These are phyloP conservation scores for Volucella bombylans DNA, from an alignment of 2,888 invertebrate species.

Conservation along the genomic window DNA sequence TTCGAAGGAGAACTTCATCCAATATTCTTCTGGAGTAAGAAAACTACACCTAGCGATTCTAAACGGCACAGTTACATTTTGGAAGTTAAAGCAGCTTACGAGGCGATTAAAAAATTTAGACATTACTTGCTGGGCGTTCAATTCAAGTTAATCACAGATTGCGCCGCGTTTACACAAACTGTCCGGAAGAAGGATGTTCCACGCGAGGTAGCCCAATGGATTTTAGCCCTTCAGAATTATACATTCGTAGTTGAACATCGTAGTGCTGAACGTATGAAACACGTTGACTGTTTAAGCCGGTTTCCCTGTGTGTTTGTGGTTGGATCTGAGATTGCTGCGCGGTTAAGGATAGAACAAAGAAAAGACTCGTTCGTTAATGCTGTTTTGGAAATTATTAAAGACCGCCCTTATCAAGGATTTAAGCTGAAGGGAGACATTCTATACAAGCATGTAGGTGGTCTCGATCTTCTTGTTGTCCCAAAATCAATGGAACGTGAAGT, in stretches of 20 bases:
- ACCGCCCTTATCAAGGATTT: not conserved
- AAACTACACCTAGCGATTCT: not conserved
- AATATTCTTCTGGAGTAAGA: too few species aligned
- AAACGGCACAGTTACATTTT: constrained; percentile 71
- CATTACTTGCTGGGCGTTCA: constrained; percentile 74
- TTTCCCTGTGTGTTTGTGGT: constrained; percentile 42
- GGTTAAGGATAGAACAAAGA: too few species aligned
- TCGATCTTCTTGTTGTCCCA: constrained; percentile 68
- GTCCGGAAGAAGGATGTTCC: constrained; percentile 66
- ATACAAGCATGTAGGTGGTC: constrained; percentile 52
- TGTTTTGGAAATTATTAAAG: too few species aligned
- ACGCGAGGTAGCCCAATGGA: constrained; percentile 74
- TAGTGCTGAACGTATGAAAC: constrained; percentile 47
- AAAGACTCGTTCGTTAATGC: too few species aligned
- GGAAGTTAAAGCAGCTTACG: constrained; percentile 74
- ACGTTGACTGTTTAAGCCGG: constrained; percentile 52
- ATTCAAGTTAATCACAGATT: constrained; percentile 66
- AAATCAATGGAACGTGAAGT: constrained; percentile 24
- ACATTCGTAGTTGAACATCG: constrained; percentile 34
- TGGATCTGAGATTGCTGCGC: constrained; percentile 32
- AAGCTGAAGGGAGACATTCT: constrained; percentile 46
- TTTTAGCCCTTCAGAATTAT: constrained; percentile 8
- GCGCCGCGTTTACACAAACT: constrained; percentile 67
- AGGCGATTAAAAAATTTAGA: constrained; percentile 75
- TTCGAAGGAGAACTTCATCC: too few species aligned